phyloP scores from a whole-genome alignment of 2,113 vertebrate species.

The Muntiacus reevesi region DNA sequence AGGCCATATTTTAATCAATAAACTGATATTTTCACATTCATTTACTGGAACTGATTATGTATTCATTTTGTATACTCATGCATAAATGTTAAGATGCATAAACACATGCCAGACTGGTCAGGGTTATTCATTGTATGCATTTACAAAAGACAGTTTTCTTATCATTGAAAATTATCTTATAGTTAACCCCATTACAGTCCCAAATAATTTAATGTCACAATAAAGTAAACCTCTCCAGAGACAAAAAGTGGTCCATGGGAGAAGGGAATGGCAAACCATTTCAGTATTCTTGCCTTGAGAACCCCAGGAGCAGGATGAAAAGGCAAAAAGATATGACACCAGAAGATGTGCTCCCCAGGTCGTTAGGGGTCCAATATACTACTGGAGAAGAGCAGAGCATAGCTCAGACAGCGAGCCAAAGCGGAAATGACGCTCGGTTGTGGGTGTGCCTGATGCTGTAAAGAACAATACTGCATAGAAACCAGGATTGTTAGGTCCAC shows the following conservation, averaged over 20 bases:
- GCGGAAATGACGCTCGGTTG: not conserved
- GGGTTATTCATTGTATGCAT: not conserved
- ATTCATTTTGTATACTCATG: not conserved
- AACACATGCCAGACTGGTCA: not conserved
- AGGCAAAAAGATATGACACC: not conserved
- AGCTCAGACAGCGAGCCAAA: not conserved
- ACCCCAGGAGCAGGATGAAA: not conserved
- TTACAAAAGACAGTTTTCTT: not conserved
- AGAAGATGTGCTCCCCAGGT: not conserved
- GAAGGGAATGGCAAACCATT: not conserved
- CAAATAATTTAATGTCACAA: not conserved
- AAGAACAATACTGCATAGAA: not conserved
- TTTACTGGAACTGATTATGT: not conserved
- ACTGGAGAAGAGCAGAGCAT: not conserved
- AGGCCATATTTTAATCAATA: not conserved
- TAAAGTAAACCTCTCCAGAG: not conserved
- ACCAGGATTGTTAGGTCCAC: not conserved
- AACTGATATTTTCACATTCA: not conserved
- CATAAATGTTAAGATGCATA: not conserved
- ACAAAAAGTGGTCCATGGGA: not conserved
- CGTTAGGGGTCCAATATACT: not conserved
- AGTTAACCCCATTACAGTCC: not conserved
- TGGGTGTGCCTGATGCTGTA: not conserved
- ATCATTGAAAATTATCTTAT: not conserved
- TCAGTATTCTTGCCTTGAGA: not conserved